A percentile compares a stretch with the other conserved stretches of the same genome.
Conservation (phyloP, 2,113 vertebrate species). For the Trinectes maculatus region DNA sequence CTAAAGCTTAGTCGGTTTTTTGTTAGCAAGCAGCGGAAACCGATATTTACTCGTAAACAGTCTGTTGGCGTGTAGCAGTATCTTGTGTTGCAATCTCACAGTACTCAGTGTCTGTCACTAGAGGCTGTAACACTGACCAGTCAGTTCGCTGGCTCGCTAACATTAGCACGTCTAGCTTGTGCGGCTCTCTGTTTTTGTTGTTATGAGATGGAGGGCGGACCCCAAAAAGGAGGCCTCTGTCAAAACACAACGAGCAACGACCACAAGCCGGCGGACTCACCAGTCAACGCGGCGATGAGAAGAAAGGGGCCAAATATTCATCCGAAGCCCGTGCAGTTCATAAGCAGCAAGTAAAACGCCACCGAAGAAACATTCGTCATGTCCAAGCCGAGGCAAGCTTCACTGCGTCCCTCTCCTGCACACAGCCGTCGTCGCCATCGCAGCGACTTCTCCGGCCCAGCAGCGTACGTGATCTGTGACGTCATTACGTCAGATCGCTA, state of each 20-base stretch:
- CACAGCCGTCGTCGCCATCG: slow-evolving; percentile 78
- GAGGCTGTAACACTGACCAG: neutral
- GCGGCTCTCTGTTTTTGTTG: slow-evolving; percentile 79
- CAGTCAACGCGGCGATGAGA: slow-evolving; percentile 41
- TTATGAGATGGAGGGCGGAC: slow-evolving; percentile 85
- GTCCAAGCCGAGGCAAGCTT: slow-evolving; percentile 69
- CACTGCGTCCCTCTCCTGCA: slow-evolving; percentile 72
- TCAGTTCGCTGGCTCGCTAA: slow-evolving; percentile 23
- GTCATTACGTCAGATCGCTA: slow-evolving; percentile 57
- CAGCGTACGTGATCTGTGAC: slow-evolving; percentile 59
- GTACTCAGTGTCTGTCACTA: slow-evolving; percentile 1
- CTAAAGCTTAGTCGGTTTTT: neutral
- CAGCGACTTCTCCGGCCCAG: slow-evolving; percentile 72
- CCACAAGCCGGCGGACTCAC: slow-evolving; percentile 73
- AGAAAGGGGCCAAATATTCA: slow-evolving; percentile 31
- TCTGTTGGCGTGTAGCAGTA: too few species aligned
- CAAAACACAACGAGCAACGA: slow-evolving; percentile 71
- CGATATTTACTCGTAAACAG: neutral
- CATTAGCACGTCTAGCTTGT: slow-evolving; percentile 54
- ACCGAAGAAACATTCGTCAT: slow-evolving; percentile 61
- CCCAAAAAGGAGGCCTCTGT: slow-evolving; percentile 81
- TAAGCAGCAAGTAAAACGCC: slow-evolving; percentile 51
- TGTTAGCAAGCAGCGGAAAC: neutral
- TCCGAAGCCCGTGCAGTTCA: slow-evolving; percentile 53
- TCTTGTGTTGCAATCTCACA: neutral